Base-by-base conservation (phyloP, 1,140 invertebrate species). In the Drosophila paulistorum region DNA sequence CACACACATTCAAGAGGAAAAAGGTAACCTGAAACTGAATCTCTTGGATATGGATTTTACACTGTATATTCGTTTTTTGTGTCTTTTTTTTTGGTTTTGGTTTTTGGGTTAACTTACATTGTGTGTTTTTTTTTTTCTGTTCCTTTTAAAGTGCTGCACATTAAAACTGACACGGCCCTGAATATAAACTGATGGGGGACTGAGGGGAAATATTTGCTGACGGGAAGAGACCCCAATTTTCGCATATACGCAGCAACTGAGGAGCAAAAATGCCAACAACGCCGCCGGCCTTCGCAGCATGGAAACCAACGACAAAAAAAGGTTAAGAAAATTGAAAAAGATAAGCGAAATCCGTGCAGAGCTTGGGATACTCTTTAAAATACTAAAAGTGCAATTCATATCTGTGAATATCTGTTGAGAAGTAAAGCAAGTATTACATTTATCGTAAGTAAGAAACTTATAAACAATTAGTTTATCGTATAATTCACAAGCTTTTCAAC, bases 261-360 rank as follows among this genome's bases (percentile, higher is more conserved):
- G 70, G 48, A 55, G 30, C 58, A 74, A 85, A 85, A 81, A 81
- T 85, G 58, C 64, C 62, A 77, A 85, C 79, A 85, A 81, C 65
- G 81, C 77, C 77, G 60, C 57, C 62, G 57, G 75, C 54, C 51
- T 66, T 26, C 35, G 65, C 7, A 48, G 17, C 45, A 58, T 23
- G 17, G 35, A 59, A 63, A 33, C 41, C 55, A 65, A 59, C 58
- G 68, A 71, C 51, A 68, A 55, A 67, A 39, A 35, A 45, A 45
- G 20, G 55, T 23, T 13, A 33, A 61, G 42, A 35, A 14, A 45
- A 64, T 51, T 20, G 3, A 2, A 14, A 26, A 30, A 48, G 11
- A 20, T 26, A 20, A 5, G 2, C 4, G 1, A 6, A 39, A 9
- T 14, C 14, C 14, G n/a, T 33, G 17, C 20, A 26, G 62, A 55